Percentiles rank a stretch among this genome's conserved stretches.
phyloP scores from a whole-genome alignment of 2,797 vertebrate species.

The Gobio occitaniae region DNA sequence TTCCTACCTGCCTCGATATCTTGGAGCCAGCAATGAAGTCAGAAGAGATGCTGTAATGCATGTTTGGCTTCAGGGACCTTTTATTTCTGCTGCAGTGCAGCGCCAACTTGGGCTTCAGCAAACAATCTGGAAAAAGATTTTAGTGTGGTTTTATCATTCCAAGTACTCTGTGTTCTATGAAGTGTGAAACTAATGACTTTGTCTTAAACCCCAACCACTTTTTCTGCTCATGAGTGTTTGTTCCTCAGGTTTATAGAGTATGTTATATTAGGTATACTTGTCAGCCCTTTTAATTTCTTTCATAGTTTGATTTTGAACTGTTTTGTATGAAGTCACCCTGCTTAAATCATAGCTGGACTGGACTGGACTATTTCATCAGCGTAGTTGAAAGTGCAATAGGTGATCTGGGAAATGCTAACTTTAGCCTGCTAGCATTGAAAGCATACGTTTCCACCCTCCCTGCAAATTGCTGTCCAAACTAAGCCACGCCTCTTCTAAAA shows the following conservation, averaged over 20 bases:
- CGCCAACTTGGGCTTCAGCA: constrained; percentile 26
- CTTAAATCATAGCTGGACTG: neutral
- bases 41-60: constrained; percentile 32
- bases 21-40: constrained; percentile 29
- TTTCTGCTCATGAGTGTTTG: neutral
- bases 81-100: constrained; percentile 28
- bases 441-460: too few relatives aligned
- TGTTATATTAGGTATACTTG: neutral
- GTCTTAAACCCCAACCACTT: constrained; percentile 35
- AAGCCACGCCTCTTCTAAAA: too few relatives aligned
- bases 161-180: constrained; percentile 29
- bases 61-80: constrained; percentile 45
- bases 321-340: constrained; percentile 1
- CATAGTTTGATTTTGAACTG: neutral
- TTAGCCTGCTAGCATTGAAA: too few relatives aligned
- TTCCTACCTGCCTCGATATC: constrained; percentile 4
- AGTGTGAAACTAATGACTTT: constrained; percentile 37
- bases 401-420: too few relatives aligned
- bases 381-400: neutral
- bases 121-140: constrained; percentile 52
- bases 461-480: too few relatives aligned
- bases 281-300: constrained; percentile 2
- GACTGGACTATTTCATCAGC: neutral
- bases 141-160: constrained; percentile 45
- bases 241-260: constrained; percentile 2